Conservation (phyloP, 2,888 invertebrate genomes). For the Campoletis raptor region DNA sequence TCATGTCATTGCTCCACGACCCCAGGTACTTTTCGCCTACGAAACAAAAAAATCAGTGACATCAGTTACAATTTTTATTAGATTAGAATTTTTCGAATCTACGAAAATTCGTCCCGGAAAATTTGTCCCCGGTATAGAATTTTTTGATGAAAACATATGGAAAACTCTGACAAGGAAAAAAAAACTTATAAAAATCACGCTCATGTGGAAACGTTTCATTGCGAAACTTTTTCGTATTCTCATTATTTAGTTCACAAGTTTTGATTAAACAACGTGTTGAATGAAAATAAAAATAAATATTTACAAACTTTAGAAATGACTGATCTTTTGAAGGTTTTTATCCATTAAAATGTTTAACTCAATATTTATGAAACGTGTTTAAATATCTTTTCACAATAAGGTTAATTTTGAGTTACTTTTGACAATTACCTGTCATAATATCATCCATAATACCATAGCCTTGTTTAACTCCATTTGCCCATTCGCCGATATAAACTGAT, state of each 20-base stretch:
- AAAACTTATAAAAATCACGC: not conserved
- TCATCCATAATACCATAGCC: slow-evolving; percentile 97
- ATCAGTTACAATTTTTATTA: not conserved
- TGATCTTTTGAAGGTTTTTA: no score
- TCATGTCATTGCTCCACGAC: slow-evolving; percentile 93
- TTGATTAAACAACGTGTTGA: no score
- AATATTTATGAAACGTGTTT: not conserved
- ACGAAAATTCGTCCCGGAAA: no score
- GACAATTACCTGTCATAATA: slow-evolving; percentile 88
- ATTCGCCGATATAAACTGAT: slow-evolving; percentile 95
- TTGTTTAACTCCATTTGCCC: slow-evolving; percentile 91
- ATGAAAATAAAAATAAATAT: no score
- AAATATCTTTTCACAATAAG: not conserved
- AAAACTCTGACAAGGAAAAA: not conserved
- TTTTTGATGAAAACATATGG: not conserved
- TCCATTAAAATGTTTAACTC: not conserved
- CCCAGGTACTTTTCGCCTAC: slow-evolving; percentile 95
- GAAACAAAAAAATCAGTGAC: slow-evolving; percentile 30
- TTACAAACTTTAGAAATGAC: no score
- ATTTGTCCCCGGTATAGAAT: not conserved
- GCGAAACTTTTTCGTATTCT: no score
- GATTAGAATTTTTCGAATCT: no score
- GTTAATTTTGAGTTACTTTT: not conserved
- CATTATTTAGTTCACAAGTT: not conserved
- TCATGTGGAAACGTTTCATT: no score